Conservation (phyloP, 2,888 invertebrate genomes). For the Spilosoma lubricipeda region DNA sequence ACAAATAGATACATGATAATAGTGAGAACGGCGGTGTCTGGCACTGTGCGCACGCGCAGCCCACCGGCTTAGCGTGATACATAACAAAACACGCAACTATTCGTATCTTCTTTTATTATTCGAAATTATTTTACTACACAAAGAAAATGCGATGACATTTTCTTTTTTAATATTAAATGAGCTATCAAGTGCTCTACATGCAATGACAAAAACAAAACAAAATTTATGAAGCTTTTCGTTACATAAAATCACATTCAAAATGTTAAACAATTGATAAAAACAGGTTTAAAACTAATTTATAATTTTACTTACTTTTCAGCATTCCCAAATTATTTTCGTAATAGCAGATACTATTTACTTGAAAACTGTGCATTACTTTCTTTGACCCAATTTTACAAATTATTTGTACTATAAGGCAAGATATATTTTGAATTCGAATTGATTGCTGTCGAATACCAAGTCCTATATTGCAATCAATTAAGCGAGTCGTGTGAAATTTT, state of each 20-base stretch:
- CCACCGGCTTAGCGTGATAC: conserved; percentile 60
- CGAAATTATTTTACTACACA: conserved; percentile 32
- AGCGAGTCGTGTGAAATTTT: background rate
- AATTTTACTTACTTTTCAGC: background rate
- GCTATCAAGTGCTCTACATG: background rate
- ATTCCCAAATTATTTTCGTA: background rate
- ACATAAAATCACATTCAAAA: background rate
- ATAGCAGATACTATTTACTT: background rate
- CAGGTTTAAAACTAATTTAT: background rate
- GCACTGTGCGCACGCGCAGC: conserved; percentile 55
- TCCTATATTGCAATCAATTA: background rate
- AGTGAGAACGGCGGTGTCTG: conserved; percentile 39
- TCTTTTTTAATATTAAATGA: background rate
- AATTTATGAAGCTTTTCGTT: background rate
- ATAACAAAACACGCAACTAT: conserved; percentile 63
- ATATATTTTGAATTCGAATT: background rate
- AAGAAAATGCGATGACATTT: conserved; percentile 8
- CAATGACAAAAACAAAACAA: background rate
- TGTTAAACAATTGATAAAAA: background rate
- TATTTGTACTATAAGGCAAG: background rate
- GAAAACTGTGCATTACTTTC: background rate
- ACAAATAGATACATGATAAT: conserved; percentile 36
- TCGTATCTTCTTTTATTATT: conserved; percentile 56
- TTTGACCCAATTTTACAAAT: background rate
- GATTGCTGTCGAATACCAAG: background rate